Conservation (phyloP, 2,888 invertebrate species). For the Pristionchus arcanus region DNA sequence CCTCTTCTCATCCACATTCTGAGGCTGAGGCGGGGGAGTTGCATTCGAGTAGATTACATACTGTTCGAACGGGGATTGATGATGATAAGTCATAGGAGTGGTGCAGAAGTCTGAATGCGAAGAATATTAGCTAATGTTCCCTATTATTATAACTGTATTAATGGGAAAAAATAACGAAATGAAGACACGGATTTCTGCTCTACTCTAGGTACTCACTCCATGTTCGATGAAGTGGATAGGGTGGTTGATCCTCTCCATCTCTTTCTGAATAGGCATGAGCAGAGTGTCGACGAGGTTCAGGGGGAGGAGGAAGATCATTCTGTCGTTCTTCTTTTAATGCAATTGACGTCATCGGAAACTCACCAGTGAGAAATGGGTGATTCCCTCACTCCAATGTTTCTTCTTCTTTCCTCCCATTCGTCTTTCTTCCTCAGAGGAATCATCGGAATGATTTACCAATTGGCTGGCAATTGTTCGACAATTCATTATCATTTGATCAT, state of each 20-base stretch:
- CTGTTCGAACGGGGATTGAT: not conserved
- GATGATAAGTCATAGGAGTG: not conserved
- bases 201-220: too few species aligned
- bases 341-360: not conserved
- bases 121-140: too few species aligned
- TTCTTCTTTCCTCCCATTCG: not conserved
- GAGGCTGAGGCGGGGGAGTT: not conserved
- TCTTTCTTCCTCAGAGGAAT: not conserved
- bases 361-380: not conserved
- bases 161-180: too few species aligned
- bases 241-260: not conserved
- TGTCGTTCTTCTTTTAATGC: not conserved
- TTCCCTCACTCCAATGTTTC: not conserved
- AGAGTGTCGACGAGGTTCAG: not conserved
- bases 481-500: not conserved
- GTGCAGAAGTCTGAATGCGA: conserved; percentile 14
- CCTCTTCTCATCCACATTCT: not conserved
- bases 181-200: too few species aligned
- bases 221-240: not conserved
- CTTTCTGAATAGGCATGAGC: not conserved
- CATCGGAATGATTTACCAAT: not conserved
- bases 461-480: not conserved
- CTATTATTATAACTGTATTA: too few species aligned
- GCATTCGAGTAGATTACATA: not conserved
- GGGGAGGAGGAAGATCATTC: not conserved